A percentile compares a stretch with the other conserved stretches of the same genome.
phyloP scores from a whole-genome alignment of 2,888 invertebrate genomes.

The Pharmacophagus antenor region DNA sequence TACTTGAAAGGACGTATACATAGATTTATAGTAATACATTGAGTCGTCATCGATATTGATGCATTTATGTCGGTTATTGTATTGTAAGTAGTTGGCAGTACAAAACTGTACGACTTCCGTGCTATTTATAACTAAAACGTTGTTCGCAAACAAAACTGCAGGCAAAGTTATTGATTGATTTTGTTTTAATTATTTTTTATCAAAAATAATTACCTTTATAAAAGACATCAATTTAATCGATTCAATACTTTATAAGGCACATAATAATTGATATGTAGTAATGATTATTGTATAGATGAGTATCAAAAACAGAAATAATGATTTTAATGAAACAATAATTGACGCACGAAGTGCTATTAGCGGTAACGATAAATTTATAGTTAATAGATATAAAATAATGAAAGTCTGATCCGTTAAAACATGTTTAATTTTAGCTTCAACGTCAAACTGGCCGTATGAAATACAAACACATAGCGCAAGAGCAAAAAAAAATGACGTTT shows the following conservation, averaged over 20 bases:
- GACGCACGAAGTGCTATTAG: not conserved
- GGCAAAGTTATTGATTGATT: constrained; percentile 2
- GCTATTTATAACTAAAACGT: not conserved
- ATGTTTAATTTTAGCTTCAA: constrained; percentile 14
- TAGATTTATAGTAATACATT: no score
- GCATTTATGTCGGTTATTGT: constrained; percentile 10
- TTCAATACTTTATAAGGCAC: not conserved
- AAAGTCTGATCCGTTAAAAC: constrained; percentile 13
- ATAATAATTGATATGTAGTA: not conserved
- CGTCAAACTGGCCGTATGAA: constrained; percentile 10
- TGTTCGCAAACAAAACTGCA: not conserved
- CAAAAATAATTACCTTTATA: no score
- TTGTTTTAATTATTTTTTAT: not conserved
- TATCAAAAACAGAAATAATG: no score
- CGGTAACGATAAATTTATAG: not conserved
- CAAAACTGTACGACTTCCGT: not conserved
- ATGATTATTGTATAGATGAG: no score
- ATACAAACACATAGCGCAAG: constrained; percentile 1
- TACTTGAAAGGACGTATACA: not conserved
- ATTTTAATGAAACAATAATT: no score
- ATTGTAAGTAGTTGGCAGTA: not conserved
- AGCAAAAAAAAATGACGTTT: not conserved
- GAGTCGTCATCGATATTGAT: constrained; percentile 3
- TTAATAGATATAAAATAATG: not conserved
- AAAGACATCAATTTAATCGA: no score